phyloP scores from a whole-genome alignment of 2,797 vertebrate species.

The Huso huso region DNA sequence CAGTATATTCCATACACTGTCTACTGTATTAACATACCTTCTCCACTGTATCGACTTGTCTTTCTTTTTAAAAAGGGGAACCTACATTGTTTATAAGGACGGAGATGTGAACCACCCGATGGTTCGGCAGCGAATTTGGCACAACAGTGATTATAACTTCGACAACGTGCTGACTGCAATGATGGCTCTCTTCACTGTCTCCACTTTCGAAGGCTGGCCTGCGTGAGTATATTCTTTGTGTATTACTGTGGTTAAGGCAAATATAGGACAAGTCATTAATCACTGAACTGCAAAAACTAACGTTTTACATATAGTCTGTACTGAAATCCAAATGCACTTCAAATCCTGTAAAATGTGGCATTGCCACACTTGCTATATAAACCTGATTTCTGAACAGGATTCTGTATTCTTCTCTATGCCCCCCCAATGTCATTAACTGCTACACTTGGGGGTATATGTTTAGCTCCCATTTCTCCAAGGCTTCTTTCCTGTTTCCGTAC shows the following conservation, averaged over 20 bases:
- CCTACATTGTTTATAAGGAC: slow-evolving; percentile 92
- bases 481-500: no score
- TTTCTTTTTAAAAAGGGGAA: slow-evolving; percentile 61
- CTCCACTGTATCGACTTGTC: background rate
- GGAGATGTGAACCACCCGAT: slow-evolving; percentile 88
- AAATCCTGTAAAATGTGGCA: no score
- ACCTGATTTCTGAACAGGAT: background rate
- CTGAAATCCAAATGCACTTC: no score
- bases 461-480: no score
- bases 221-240: slow-evolving; percentile 64
- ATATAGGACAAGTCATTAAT: no score
- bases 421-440: no score
- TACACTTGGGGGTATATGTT: no score
- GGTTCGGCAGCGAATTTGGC: slow-evolving; percentile 83
- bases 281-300: no score
- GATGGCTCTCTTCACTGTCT: slow-evolving; percentile 98
- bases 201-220: slow-evolving; percentile 98
- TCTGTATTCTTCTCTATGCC: no score
- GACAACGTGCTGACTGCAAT: slow-evolving; percentile 97
- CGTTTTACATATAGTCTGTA: no score
- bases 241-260: background rate
- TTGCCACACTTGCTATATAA: background rate
- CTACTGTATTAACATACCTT: no score
- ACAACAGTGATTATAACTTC: slow-evolving; percentile 97
- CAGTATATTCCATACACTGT: no score